Evolutionary conservation across 2,797 vertebrate genomes (phyloP).

Genomic region (Onychomys leucogaster): DNA sequence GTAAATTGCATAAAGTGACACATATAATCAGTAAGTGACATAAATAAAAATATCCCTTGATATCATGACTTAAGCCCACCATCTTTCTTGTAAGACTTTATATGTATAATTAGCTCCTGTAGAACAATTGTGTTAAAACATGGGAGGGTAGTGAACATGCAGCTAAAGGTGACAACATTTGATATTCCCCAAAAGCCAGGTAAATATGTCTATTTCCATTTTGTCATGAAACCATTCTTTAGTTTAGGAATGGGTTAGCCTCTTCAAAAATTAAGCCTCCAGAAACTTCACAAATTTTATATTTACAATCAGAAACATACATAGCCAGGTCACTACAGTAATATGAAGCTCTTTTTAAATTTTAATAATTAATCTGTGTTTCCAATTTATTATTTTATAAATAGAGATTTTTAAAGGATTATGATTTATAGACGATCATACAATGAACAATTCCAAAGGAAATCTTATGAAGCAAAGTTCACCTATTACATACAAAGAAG

Average conservation of each 20-base stretch:
- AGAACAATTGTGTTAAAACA: background rate
- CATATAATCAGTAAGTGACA: background rate
- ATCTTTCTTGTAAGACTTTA: constrained; percentile 6
- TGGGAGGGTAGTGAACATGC: background rate
- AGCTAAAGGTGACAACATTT: background rate
- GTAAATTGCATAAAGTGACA: background rate
- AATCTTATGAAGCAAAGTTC: constrained; percentile 41
- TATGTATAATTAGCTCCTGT: background rate
- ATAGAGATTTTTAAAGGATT: background rate
- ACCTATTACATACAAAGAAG: background rate
- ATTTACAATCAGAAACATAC: background rate
- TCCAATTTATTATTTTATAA: background rate
- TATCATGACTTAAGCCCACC: background rate
- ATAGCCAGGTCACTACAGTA: background rate
- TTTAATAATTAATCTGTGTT: constrained; percentile 14
- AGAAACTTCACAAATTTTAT: constrained; percentile 5
- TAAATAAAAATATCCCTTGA: background rate
- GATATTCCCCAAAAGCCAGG: background rate
- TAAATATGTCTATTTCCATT: background rate
- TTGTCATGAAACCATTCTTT: background rate
- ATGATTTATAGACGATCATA: background rate
- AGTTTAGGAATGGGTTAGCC: background rate
- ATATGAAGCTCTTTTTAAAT: background rate
- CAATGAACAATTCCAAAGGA: background rate
- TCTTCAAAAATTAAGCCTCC: constrained; percentile 16